Evolutionary conservation across 2,888 invertebrate species (phyloP), one percentile per base, ranked within the genome.

Genomic region (Leptinotarsa rubiginosa): DNA sequence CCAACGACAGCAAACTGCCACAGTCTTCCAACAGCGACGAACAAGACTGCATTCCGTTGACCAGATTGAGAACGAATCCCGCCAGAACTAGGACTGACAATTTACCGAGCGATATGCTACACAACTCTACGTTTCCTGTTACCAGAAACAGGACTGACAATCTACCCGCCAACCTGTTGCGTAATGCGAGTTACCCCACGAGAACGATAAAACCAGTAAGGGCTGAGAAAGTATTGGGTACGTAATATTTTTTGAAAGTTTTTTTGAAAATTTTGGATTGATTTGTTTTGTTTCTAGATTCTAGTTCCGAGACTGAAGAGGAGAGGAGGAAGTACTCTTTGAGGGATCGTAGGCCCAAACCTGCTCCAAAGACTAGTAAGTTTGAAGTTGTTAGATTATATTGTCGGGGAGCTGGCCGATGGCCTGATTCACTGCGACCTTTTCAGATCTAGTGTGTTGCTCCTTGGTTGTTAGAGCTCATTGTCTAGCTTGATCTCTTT

Each of bases 281-380:
- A 25, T 3, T 25, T 2, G 41, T 62, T 62, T 50, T 65, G 52
- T 47, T 73, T 70, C 47, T 64, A 77, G 80, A 82, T 50, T 75
- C 77, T 10, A 78, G 76, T 75, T 80, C 80, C 10, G 86, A 85
- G 47, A 84, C 86, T 15, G 86, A 86, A 79, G 86, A 83, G 75
- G 81, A 81, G 71, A 79, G 78, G 3, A 78, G 79, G 65, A 84
- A 83, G 67, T 88, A 88, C 80, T 86, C 85, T 12, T 80, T 87
- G 65, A 82, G 88, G 72, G 82, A 86, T 65, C 81, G 88, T 65
- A 79, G 80, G 15, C 85, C 86, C 16, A 88, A 87, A 81, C 83
- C 82, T 13, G 80, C 83, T 15, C 83, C 83, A 31, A 83, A 84
- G 80, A 78, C 79, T 56, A 85, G 84, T 85, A 81, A 81, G 81